Base-by-base conservation (phyloP, 2,888 invertebrate genomes). In the Melanophora roralis region DNA sequence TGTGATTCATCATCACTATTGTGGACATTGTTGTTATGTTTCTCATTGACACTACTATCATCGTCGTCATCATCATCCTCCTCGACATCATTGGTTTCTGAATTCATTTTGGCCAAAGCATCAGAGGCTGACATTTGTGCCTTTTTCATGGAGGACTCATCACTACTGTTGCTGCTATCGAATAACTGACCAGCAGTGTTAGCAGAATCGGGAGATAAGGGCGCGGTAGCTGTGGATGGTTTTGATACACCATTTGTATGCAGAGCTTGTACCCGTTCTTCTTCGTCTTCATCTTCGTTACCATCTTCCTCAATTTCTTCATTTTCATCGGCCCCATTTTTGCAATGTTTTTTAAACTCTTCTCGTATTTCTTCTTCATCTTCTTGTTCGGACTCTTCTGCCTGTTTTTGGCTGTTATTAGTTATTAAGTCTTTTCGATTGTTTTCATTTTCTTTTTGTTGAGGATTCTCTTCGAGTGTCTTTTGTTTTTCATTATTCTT, bases 111-210 rank as follows among this genome's bases (percentile, higher is more conserved):
- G 51, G 86, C 86, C 78, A 87, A 82, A 8, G 86, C 87, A 68
- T 88, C 84, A 1, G 86, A 85, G 16, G 87, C 87, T 19, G 87
- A 86, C 83, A 87, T 84, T 81, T 88, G 87, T 14, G 88, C 86
- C 82, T 88, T 85, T 47, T 87, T 87, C 87, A 87, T 85, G 16
- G 86, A 85, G 16, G 83, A 83, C 62, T 84, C 88, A 62, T 88
- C 88, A 83, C 87, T 88, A 83, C 88, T 88, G 80, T 86, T 87
- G 84, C 89, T 88, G 84, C 86, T 88, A 72, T 88, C 88, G 75
- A 88, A 88, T 80, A 88, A 84, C 82, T 87, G 88, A 2, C 87
- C 88, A 7, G 88, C 87, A 60, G 85, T 86, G 77, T 87, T 88
- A 27, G 86, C 87, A 49, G 88, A 88, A 51, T 88, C 88, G 1